Conservation (phyloP, 2,888 invertebrate genomes). For the Taphrorychus bicolor region DNA sequence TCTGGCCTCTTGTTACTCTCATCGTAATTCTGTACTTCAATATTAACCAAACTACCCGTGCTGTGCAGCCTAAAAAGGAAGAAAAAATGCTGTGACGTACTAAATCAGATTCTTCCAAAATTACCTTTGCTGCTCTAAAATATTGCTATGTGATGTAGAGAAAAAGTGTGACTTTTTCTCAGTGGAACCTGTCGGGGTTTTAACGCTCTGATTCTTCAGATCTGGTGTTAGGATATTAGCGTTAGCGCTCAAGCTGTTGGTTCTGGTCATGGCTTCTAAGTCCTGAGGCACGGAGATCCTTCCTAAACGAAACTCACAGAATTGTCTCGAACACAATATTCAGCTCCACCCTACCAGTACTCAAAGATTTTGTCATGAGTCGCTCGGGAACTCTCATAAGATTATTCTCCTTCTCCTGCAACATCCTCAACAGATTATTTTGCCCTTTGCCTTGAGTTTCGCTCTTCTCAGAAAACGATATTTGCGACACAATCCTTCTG, state of each 20-base stretch:
- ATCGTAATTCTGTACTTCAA: constrained; percentile 55
- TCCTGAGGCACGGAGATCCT: constrained; percentile 48
- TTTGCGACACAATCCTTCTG: constrained; percentile 73
- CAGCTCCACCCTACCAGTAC: constrained; percentile 52
- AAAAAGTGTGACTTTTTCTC: constrained; percentile 64
- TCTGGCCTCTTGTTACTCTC: constrained; percentile 41
- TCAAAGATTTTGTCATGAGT: constrained; percentile 56
- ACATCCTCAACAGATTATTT: constrained; percentile 54
- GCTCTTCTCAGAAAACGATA: constrained; percentile 62
- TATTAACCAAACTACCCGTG: constrained; percentile 51
- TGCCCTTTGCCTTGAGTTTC: constrained; percentile 51
- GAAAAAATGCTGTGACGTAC: too few species aligned
- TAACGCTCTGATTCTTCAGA: constrained; percentile 41
- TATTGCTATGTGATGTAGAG: constrained; percentile 73
- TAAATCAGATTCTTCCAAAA: too few species aligned
- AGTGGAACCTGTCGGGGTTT: constrained; percentile 38
- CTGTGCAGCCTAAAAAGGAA: constrained; percentile 23
- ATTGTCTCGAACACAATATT: background rate
- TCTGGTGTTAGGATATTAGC: constrained; percentile 35
- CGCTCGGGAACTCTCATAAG: constrained; percentile 46
- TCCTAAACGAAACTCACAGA: constrained; percentile 30
- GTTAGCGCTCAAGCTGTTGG: constrained; percentile 52
- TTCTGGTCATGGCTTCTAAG: constrained; percentile 46
- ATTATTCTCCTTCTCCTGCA: constrained; percentile 47
- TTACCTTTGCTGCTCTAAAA: constrained; percentile 67